These are phyloP conservation scores for Cabera pusaria DNA, from an alignment of 2,888 invertebrate genomes.

Conservation along the genomic window DNA sequence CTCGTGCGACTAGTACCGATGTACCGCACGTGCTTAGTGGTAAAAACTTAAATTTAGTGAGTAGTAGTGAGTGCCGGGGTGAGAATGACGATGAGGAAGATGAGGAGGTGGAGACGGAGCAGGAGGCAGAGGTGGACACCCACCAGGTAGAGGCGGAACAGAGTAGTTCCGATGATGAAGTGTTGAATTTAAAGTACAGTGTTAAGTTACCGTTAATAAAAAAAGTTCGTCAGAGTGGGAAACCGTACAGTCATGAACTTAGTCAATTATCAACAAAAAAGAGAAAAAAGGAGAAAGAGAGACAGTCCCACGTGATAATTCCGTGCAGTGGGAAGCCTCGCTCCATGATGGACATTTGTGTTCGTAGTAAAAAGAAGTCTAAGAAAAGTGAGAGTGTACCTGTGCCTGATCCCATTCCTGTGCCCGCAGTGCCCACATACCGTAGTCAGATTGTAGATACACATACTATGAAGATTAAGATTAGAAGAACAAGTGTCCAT, in stretches of 20 bases:
- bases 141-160: conserved; percentile 49
- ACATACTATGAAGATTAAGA: conserved; percentile 87
- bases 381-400: conserved; percentile 63
- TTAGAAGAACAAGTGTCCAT: conserved; percentile 84
- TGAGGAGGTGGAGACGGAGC: conserved; percentile 43
- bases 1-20: conserved; percentile 60
- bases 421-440: conserved; percentile 66
- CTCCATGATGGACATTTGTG: conserved; percentile 77
- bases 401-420: conserved; percentile 9
- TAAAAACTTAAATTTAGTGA: conserved; percentile 79
- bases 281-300: conserved; percentile 69
- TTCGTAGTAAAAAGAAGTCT: conserved; percentile 75
- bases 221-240: conserved; percentile 71
- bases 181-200: conserved; percentile 71
- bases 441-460: conserved; percentile 86
- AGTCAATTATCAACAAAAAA: conserved; percentile 82
- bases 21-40: conserved; percentile 74
- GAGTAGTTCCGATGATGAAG: conserved; percentile 76
- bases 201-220: conserved; percentile 75
- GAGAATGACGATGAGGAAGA: conserved; percentile 53
- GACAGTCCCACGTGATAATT: conserved; percentile 64
- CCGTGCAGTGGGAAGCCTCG: conserved; percentile 80
- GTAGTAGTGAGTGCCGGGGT: conserved; percentile 72
- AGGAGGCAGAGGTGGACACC: conserved; percentile 42
- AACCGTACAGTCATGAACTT: conserved; percentile 82